Evolutionary conservation across 2,888 invertebrate genomes (phyloP).

Genomic region (Drosophila kambysellisi): DNA sequence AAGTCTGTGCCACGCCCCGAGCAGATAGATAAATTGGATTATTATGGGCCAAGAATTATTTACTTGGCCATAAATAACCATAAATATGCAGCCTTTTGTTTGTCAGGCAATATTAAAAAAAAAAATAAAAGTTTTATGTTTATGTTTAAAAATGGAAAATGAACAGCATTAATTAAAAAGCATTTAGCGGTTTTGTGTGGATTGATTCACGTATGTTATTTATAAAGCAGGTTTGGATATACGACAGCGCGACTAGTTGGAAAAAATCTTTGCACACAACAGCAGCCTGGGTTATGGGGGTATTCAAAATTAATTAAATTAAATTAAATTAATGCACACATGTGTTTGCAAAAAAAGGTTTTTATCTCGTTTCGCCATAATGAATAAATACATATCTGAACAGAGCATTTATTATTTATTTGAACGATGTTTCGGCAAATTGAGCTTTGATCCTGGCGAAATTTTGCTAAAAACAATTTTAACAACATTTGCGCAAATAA

Average conservation of each 20-base stretch:
- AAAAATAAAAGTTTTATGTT: conserved; percentile 20
- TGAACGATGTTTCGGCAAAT: not conserved
- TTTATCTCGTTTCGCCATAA: conserved; percentile 24
- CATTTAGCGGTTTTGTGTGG: conserved; percentile 57
- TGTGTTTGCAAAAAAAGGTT: not conserved
- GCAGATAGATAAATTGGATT: conserved; percentile 34
- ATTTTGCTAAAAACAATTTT: conserved; percentile 30
- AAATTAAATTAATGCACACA: conserved; percentile 25
- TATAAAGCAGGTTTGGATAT: conserved; percentile 57
- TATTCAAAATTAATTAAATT: conserved; percentile 46
- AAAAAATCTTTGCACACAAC: conserved; percentile 82
- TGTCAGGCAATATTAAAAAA: conserved; percentile 50
- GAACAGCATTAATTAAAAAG: conserved; percentile 70
- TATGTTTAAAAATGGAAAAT: conserved; percentile 36
- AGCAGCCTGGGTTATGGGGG: conserved; percentile 68
- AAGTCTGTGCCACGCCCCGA: conserved; percentile 26
- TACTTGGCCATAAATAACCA: conserved; percentile 47
- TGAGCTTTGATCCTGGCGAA: conserved; percentile 20
- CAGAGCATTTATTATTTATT: not conserved
- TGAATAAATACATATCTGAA: not conserved
- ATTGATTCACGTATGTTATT: conserved; percentile 34
- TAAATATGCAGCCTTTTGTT: conserved; percentile 66
- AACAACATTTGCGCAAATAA: conserved; percentile 19
- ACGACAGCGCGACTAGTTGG: conserved; percentile 66
- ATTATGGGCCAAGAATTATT: conserved; percentile 61